Base-by-base conservation (phyloP, 2,113 vertebrate genomes). In the Phainopepla nitens region DNA sequence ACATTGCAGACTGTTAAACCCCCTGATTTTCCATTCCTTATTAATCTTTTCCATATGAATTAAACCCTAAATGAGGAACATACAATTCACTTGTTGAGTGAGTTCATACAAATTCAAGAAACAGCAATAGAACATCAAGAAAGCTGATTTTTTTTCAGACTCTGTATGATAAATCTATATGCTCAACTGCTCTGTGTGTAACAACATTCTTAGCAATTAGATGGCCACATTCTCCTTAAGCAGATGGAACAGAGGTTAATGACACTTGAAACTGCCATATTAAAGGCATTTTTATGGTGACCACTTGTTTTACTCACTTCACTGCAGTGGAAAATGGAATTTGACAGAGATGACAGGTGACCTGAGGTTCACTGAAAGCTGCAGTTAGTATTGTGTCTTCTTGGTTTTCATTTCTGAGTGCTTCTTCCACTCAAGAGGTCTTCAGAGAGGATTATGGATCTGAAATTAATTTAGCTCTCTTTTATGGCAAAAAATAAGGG, bases 211-310 rank as follows among this genome's bases (percentile, higher is more conserved):
- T 20, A 24, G 64, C 81, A 90, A 96, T 95, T 95, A 93, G 86
- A 73, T 35, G 60, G 72, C 47, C 79, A 70, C 56, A 39, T 73
- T 92, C 91, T 83, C 80, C 89, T 89, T 89, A 97, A 97, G 86
- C 82, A 95, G 96, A 92, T 70, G 96, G 80, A 94, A 94, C 76
- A 86, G 64, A 83, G 72, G 35, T 94, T 97, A 96, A 94, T 92
- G 93, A 89, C 44, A 96, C 80, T 87, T 96, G 92, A 97, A 95
- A 96, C 75, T 86, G 68, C 79, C 64, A 83, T 42, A 81, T 90
- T 92, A 94, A 91, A 92, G 75, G 44, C 44, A 64, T 78, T 94
- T 96, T 86, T 95, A 96, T 2, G 4, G 88, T 83, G 92, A 81
- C 82, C 88, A 93, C 71, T 85, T 73, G 71, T 85, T 90, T 83